Percentiles rank a stretch among this genome's conserved stretches.
Conservation (phyloP, 2,113 vertebrate species). For the human (Homo sapiens) region DNA sequence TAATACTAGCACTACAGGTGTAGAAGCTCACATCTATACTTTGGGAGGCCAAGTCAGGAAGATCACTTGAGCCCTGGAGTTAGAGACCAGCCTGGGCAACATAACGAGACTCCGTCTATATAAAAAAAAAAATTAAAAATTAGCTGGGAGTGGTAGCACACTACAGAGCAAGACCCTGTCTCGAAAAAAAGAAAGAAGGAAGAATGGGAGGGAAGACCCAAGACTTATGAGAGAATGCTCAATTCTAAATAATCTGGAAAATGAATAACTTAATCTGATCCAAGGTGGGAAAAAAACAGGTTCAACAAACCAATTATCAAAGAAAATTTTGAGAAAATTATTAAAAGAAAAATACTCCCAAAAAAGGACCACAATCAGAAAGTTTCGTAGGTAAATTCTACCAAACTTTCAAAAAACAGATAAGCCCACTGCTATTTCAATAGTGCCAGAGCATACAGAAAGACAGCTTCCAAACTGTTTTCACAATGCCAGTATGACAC, state of each 20-base stretch:
- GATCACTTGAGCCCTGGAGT: too few relatives aligned
- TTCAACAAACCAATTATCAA: neutral
- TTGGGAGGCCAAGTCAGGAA: too few relatives aligned
- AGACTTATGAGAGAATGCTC: neutral
- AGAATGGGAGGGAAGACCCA: neutral
- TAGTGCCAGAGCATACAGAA: neutral
- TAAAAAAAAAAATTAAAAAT: too few relatives aligned
- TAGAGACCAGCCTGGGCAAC: too few relatives aligned
- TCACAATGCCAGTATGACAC: neutral
- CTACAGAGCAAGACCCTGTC: too few relatives aligned
- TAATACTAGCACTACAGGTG: too few relatives aligned
- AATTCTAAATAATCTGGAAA: slow-evolving; percentile 11
- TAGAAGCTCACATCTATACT: too few relatives aligned
- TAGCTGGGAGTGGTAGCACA: too few relatives aligned
- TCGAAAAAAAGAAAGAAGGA: neutral
- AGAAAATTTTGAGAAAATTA: slow-evolving; percentile 2
- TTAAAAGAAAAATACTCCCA: neutral
- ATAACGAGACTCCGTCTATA: too few relatives aligned
- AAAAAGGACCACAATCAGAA: neutral
- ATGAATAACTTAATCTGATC: slow-evolving; percentile 2
- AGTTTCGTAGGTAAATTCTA: neutral
- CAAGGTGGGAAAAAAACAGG: neutral
- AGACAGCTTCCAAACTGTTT: neutral
- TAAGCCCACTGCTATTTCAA: neutral
- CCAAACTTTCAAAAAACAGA: slow-evolving; percentile 14